Conservation (phyloP, 1,140 invertebrate genomes). For the Zophobas morio region DNA sequence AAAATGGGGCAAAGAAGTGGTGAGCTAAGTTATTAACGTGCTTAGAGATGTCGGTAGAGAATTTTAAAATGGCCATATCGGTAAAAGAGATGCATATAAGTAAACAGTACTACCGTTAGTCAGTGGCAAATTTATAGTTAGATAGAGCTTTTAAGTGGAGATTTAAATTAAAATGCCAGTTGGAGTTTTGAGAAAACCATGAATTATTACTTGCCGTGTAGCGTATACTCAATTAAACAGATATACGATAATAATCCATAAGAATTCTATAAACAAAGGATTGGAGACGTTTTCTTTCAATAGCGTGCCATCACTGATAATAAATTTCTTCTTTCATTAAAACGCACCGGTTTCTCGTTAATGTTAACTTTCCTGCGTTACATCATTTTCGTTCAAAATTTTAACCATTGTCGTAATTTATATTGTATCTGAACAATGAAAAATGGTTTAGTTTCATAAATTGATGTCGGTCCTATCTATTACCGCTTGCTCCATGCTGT, state of each 20-base stretch:
- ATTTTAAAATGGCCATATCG: slow-evolving; percentile 52
- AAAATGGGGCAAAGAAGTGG: slow-evolving; percentile 7
- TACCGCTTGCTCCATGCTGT: neutral
- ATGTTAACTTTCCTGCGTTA: neutral
- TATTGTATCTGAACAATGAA: slow-evolving; percentile 3
- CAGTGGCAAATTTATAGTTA: slow-evolving; percentile 49
- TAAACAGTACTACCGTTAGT: slow-evolving; percentile 52
- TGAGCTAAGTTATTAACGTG: slow-evolving; percentile 12
- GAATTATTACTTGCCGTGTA: slow-evolving; percentile 31
- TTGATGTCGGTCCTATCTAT: slow-evolving; percentile 1
- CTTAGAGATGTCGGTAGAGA: slow-evolving; percentile 9
- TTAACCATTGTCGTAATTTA: neutral
- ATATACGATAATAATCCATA: slow-evolving; percentile 19
- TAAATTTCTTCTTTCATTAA: slow-evolving; percentile 28
- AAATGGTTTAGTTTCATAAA: slow-evolving; percentile 2
- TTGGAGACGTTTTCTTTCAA: slow-evolving; percentile 16
- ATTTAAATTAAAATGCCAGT: slow-evolving; percentile 50
- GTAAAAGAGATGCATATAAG: slow-evolving; percentile 47
- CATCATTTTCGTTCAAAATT: neutral
- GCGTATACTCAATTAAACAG: slow-evolving; percentile 18
- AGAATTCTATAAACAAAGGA: slow-evolving; percentile 27
- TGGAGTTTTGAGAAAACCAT: slow-evolving; percentile 25
- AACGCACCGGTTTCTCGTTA: neutral
- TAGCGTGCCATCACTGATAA: slow-evolving; percentile 15
- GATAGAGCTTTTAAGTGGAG: slow-evolving; percentile 30